These are phyloP conservation scores for Volucella inflata DNA, from an alignment of 2,888 invertebrate species.

Conservation along the genomic window DNA sequence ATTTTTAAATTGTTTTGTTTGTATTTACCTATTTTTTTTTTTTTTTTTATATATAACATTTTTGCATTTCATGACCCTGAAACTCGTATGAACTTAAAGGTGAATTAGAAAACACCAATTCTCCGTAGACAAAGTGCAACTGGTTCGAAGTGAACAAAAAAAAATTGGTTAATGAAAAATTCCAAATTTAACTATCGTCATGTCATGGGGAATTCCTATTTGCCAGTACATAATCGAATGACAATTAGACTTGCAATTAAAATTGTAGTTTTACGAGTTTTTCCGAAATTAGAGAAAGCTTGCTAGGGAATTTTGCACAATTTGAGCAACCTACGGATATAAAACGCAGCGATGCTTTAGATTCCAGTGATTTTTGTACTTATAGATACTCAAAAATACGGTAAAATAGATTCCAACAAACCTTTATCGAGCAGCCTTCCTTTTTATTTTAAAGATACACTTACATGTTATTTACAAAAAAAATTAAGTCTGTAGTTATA, in stretches of 20 bases:
- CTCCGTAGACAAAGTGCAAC: not conserved
- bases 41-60: not conserved
- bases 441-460: too few relatives aligned
- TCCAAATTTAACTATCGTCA: not conserved
- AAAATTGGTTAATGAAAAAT: constrained; percentile 2
- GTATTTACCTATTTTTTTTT: not conserved
- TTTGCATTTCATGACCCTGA: constrained; percentile 53
- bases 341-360: too few relatives aligned
- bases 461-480: too few relatives aligned
- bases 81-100: constrained; percentile 36
- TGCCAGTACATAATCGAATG: not conserved
- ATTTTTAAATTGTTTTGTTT: constrained; percentile 11
- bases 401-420: too few relatives aligned
- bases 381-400: too few relatives aligned
- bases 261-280: not conserved
- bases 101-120: constrained; percentile 13
- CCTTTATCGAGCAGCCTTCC: too few relatives aligned
- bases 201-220: not conserved
- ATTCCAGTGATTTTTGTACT: too few relatives aligned
- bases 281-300: not conserved
- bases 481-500: too few relatives aligned
- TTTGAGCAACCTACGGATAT: too few relatives aligned
- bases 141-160: too few relatives aligned
- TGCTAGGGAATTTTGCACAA: too few relatives aligned
- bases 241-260: not conserved